Percentiles rank a stretch among this genome's conserved stretches.
Conservation (phyloP, 2,113 vertebrate species). For the Muscicapa adusta region DNA sequence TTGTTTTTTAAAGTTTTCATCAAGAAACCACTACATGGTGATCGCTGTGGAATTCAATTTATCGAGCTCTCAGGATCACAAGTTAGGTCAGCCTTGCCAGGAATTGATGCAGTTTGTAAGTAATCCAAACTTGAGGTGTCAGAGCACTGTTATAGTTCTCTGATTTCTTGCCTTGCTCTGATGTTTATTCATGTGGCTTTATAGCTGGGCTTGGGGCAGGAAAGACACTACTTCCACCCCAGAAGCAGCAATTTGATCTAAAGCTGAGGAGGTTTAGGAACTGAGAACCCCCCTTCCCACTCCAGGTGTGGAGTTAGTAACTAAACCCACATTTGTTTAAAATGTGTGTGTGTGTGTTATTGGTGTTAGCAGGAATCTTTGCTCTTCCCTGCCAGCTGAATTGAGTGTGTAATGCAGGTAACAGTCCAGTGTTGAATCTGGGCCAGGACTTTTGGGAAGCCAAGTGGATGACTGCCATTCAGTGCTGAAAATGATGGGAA, state of each 20-base stretch:
- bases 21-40: neutral
- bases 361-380: neutral
- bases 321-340: neutral
- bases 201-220: neutral
- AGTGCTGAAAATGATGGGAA: neutral
- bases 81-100: constrained; percentile 9
- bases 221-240: neutral
- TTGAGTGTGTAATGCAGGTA: neutral
- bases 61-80: neutral
- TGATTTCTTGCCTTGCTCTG: neutral
- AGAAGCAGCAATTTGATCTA: neutral
- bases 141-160: neutral
- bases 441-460: neutral
- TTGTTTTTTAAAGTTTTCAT: constrained; percentile 15
- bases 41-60: constrained; percentile 36
- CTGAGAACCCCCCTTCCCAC: neutral
- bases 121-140: neutral
- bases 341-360: neutral
- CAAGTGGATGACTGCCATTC: neutral
- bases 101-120: neutral
- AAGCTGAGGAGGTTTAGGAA: neutral
- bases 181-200: neutral
- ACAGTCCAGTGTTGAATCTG: accelerated
- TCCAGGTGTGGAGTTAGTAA: neutral
- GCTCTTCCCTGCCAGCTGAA: neutral